Evolutionary conservation across 2,113 vertebrate species (phyloP).

Genomic region (Furnarius figulus): DNA sequence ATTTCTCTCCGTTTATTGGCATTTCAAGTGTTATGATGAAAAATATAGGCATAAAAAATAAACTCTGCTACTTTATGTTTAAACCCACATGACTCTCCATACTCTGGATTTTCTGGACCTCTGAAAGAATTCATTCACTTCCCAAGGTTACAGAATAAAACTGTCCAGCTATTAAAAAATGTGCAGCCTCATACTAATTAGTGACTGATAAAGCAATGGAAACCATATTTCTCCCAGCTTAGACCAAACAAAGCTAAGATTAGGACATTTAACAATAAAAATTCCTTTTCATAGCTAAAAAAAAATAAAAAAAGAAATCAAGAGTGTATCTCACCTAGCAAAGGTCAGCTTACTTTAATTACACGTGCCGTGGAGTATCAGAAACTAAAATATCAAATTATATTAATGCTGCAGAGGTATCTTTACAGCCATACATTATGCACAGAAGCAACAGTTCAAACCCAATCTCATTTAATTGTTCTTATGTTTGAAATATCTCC

Average conservation of each 20-base stretch:
- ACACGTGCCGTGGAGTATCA: neutral
- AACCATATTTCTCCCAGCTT: neutral
- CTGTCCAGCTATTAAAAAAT: constrained; percentile 19
- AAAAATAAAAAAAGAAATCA: neutral
- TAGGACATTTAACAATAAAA: constrained; percentile 1
- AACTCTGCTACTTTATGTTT: neutral
- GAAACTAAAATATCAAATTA: constrained; percentile 38
- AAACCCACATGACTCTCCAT: neutral
- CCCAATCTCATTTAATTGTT: neutral
- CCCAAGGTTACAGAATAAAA: neutral
- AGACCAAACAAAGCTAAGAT: neutral
- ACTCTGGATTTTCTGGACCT: neutral
- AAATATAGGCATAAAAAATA: neutral
- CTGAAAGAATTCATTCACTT: neutral
- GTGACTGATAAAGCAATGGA: neutral
- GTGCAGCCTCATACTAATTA: constrained; percentile 19
- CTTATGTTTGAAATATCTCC: neutral
- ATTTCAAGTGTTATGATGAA: neutral
- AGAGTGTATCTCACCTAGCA: neutral
- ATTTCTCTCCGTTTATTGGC: neutral
- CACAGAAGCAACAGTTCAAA: neutral
- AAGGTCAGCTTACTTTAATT: constrained; percentile 20
- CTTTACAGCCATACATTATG: neutral
- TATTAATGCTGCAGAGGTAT: neutral
- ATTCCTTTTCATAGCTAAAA: neutral